phyloP scores from a whole-genome alignment of 2,113 vertebrate genomes.

The Phylloscopus trochilus region DNA sequence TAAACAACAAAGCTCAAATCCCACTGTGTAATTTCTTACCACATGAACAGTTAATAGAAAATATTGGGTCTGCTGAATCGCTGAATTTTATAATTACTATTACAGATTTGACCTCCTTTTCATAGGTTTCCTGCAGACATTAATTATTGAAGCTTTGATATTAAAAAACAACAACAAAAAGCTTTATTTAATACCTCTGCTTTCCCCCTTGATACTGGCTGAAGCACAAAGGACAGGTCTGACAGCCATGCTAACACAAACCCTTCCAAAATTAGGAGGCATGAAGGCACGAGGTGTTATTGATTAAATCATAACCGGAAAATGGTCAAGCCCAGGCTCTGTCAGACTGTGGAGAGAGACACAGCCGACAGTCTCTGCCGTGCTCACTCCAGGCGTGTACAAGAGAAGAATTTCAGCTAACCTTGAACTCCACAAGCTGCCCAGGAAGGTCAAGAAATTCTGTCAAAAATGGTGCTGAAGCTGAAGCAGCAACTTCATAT shows the following conservation, averaged over 20 bases:
- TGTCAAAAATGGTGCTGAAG: neutral
- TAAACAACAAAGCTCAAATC: neutral
- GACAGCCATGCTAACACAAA: neutral
- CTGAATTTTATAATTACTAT: conserved; percentile 23
- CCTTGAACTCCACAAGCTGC: neutral
- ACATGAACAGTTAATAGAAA: conserved; percentile 2
- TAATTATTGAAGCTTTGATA: conserved; percentile 17
- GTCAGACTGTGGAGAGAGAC: neutral
- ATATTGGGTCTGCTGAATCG: neutral
- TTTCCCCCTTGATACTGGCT: neutral
- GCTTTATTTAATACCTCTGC: neutral
- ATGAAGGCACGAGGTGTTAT: neutral
- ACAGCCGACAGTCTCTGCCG: neutral
- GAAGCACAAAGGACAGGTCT: conserved; percentile 21
- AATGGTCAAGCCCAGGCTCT: neutral
- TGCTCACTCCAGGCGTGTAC: neutral
- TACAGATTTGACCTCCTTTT: conserved; percentile 15
- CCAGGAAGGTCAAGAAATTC: conserved; percentile 31
- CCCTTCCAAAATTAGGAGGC: conserved; percentile 8
- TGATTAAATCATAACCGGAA: conserved; percentile 38
- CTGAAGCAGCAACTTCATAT: neutral
- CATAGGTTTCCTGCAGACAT: conserved; percentile 13
- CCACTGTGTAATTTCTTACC: neutral
- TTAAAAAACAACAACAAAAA: neutral
- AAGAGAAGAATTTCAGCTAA: neutral